Base-by-base conservation (phyloP, 2,797 vertebrate genomes). In the Sebastes taczanowskii region DNA sequence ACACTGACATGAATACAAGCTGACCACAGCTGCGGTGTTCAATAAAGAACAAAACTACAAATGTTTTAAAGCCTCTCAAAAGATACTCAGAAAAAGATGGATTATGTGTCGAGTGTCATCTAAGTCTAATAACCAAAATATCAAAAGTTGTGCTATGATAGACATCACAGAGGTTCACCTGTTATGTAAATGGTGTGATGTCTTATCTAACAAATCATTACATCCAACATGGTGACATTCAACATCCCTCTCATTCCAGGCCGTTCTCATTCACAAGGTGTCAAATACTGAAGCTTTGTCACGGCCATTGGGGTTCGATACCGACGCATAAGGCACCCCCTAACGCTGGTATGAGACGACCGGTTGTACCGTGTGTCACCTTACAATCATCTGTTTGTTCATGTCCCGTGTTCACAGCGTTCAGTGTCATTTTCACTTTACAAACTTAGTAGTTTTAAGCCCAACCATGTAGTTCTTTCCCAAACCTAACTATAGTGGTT, bases 21-120 rank as follows among this genome's bases (percentile, higher is more conserved):
- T 53, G 25, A 32, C 27, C 25, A 58, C 32, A 68, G 62, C 52
- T 34, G 63, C 20, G 11, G 7, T 42, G 11, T 16, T 55, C 25
- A 23, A 76, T 58, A 38, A 35, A 59, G 32, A 74, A 62, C 4
- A 1, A 69, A 3, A 49, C 52, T 53, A 53, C 52, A 77, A 18
- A 63, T n/a, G 5, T 27, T 56, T 52, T 16, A 63, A 46, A 25
- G 53, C 18, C 29, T 62, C 34, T 68, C 2, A 22, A 22, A n/a
- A 53, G 52, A 53, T 20, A 56, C 32, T 60, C 8, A 22, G 42
- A 75, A 46, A 4, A 46, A 30, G 16, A 59, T 11, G 18, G 3
- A 42, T 34, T 70, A 3, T 42, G 1, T 14, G 27, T 30, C 3
- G 2, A 42, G 22, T 7, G 23, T 53, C 38, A 59, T 13, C 11